Evolutionary conservation across 2,888 invertebrate species (phyloP).

Genomic region (Folsomia candida): DNA sequence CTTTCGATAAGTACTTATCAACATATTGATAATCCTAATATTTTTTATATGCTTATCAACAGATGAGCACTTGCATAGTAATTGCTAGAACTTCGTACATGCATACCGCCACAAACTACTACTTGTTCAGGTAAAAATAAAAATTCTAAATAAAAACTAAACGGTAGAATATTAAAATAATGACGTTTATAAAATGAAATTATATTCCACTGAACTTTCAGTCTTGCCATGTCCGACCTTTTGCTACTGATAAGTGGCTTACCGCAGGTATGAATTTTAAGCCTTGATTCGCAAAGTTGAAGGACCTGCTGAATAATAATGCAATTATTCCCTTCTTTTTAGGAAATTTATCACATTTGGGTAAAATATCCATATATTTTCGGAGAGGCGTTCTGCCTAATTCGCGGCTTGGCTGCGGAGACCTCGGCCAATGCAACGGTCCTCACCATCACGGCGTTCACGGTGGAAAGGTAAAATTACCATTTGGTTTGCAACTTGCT

Average conservation of each 20-base stretch:
- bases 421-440: slow-evolving; percentile 84
- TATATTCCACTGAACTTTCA: no score
- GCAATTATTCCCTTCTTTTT: no score
- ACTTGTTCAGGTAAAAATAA: slow-evolving; percentile 62
- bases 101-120: slow-evolving; percentile 80
- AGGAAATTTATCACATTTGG: slow-evolving; percentile 59
- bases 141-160: background rate
- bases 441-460: slow-evolving; percentile 76
- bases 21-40: no score
- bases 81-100: slow-evolving; percentile 73
- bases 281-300: no score
- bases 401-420: slow-evolving; percentile 76
- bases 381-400: slow-evolving; percentile 73
- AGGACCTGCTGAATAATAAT: no score
- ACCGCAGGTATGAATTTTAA: slow-evolving; percentile 58
- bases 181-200: no score
- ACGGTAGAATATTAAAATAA: background rate
- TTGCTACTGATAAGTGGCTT: slow-evolving; percentile 71
- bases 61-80: slow-evolving; percentile 76
- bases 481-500: no score
- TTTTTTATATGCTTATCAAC: no score
- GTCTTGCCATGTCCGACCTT: slow-evolving; percentile 73
- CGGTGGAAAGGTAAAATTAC: slow-evolving; percentile 71
- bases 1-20: no score
- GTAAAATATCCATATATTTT: slow-evolving; percentile 70